Evolutionary conservation across 2,888 invertebrate species (phyloP), one percentile per base, ranked within the genome.

Genomic region (Liodrosophila aerea): DNA sequence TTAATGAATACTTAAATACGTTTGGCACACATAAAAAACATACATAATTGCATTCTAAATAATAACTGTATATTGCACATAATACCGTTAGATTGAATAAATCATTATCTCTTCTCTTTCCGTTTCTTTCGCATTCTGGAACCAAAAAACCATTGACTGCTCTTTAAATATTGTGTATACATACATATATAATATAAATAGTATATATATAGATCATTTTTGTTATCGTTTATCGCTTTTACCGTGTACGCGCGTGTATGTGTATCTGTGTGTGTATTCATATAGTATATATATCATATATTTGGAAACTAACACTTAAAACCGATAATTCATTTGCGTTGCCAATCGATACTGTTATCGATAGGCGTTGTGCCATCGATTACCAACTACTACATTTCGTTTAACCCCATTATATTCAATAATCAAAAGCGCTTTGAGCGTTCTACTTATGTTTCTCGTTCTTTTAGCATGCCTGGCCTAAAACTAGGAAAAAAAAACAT

Each of bases 91-190:
- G 36, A 43, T 47, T 33, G 16, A 44, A 68, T 31, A 56, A 66
- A 13, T 16, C 12, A 22, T 37, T 34, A 15, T 37, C 27, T 37
- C 30, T 37, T 33, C 27, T 27, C 33, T 49, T 33, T 16, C 45
- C 3, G 50, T 53, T 54, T 16, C 62, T 40, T 44, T 45, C 29
- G 29, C 30, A 41, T 50, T 34, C 66, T 78, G 78, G 78, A 78
- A 78, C 78, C 83, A 78, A 78, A 78, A 78, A 78, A 78, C 78
- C 78, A 85, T 78, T 85, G 78, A 78, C 78, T 78, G 78, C 78
- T 78, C 60, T 40, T 72, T 62, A 70, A 22, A 70, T 69, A 65
- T 76, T 60, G 57, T 67, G 51, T 70, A 53, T 52, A 37, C 50
- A 39, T 59, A 57, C 49, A 53, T 57, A 37, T 68, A 68, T 77